Base-by-base conservation (phyloP, 2,888 invertebrate genomes). In the Eilema caniola region DNA sequence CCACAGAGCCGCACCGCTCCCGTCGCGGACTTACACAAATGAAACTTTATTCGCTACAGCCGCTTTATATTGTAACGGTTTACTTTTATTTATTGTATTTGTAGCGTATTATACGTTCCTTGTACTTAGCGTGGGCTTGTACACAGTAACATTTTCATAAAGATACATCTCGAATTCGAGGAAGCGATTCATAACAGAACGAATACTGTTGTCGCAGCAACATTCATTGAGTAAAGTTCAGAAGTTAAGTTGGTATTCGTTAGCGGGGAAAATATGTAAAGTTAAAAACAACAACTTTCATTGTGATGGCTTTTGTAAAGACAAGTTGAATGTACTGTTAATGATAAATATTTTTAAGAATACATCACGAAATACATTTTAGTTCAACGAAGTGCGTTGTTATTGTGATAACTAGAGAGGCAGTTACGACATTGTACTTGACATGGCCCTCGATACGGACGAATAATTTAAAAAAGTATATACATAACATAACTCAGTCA, bases 281-380 rank as follows among this genome's bases (percentile, higher is more conserved):
- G 61, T 79, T 70, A 63, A 69, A 62, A 79, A 75, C 68, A 68
- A 72, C 33, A 62, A 72, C 41, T 59, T 66, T 70, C 57, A 73
- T 41, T 72, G 68, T 70, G 68, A 70, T 61, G 37, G 16, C 67
- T 75, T 76, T 75, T 78, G 71, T 81, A 82, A 79, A 82, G 75
- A 62, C 70, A 78, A 83, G 89, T 88, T 89, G 83, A 90, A 89
- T 80, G 90, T 62, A 84, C 90, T 83, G 66, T 83, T 89, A 90
- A 90, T 89, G 86, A 72, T 64, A 47, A 78, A 80, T 83, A 81
- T 82, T 86, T 83, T 79, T 78, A 83, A 82, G 70, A 56, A 84
- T 79, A 83, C 37, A 80, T 76, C 70, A 75, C 31, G 69, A 80
- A 76, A 83, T 83, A 81, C 76, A 73, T 83, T 85, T 79, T 83